These are phyloP conservation scores for Dipodomys spectabilis DNA, from an alignment of 2,113 vertebrate species.

Conservation along the genomic window DNA sequence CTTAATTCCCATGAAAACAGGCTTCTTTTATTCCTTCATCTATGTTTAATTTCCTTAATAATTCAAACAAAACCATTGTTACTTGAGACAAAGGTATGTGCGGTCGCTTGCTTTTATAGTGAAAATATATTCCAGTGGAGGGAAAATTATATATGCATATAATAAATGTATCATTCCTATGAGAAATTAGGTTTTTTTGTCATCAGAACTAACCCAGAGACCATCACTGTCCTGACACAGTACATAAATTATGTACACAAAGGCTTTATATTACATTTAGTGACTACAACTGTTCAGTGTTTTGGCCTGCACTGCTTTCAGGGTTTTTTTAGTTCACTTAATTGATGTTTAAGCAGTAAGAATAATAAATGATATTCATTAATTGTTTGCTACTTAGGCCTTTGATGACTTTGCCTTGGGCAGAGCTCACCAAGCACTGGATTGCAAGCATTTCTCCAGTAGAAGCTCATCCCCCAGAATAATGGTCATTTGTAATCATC, in stretches of 20 bases:
- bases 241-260: neutral
- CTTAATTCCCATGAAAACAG: neutral
- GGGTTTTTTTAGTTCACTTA: no score
- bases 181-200: neutral
- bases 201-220: neutral
- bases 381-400: neutral
- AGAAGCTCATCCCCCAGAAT: neutral
- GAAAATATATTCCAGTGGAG: neutral
- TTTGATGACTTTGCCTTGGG: neutral
- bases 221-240: neutral
- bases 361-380: neutral
- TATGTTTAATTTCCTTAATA: constrained; percentile 20
- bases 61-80: neutral
- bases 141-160: neutral
- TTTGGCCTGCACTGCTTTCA: neutral
- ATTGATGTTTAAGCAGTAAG: neutral
- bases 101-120: neutral
- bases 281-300: neutral
- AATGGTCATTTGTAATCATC: accelerated
- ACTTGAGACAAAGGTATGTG: neutral
- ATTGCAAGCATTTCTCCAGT: neutral
- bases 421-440: neutral
- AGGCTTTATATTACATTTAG: neutral
- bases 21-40: neutral
- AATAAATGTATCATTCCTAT: neutral